phyloP scores from a whole-genome alignment of 2,797 vertebrate species.

The Bufotes viridis region DNA sequence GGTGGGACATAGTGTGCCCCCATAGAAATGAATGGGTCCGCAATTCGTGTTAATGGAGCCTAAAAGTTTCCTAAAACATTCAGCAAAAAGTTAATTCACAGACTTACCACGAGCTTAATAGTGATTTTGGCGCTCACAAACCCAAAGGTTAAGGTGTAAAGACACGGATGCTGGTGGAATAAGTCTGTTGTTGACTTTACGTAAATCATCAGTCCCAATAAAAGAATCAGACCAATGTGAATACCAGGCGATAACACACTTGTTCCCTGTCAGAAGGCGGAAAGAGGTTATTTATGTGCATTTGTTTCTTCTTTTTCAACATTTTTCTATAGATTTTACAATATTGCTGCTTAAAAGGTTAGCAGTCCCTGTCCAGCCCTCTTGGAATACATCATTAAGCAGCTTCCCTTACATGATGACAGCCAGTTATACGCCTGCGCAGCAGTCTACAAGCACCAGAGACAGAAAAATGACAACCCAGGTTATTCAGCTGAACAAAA shows the following conservation, averaged over 20 bases:
- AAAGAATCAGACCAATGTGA: conserved; percentile 89
- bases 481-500: no score
- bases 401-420: background rate
- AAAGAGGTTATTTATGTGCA: background rate
- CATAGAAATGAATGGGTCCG: no score
- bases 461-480: no score
- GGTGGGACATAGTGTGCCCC: no score
- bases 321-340: background rate
- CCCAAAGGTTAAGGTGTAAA: conserved; percentile 93
- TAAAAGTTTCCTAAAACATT: background rate
- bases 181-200: conserved; percentile 92
- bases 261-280: conserved; percentile 83
- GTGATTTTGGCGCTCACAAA: conserved; percentile 92
- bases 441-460: no score
- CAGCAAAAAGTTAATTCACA: background rate
- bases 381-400: background rate
- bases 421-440: no score
- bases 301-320: background rate
- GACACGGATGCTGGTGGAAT: conserved; percentile 91
- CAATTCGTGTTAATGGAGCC: no score
- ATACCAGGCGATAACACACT: conserved; percentile 93
- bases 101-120: conserved; percentile 93
- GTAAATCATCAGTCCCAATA: conserved; percentile 91
- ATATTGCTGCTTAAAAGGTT: background rate
- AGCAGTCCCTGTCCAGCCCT: background rate